Evolutionary conservation across 1,140 invertebrate species (phyloP).

Genomic region (Oscheius sp.): DNA sequence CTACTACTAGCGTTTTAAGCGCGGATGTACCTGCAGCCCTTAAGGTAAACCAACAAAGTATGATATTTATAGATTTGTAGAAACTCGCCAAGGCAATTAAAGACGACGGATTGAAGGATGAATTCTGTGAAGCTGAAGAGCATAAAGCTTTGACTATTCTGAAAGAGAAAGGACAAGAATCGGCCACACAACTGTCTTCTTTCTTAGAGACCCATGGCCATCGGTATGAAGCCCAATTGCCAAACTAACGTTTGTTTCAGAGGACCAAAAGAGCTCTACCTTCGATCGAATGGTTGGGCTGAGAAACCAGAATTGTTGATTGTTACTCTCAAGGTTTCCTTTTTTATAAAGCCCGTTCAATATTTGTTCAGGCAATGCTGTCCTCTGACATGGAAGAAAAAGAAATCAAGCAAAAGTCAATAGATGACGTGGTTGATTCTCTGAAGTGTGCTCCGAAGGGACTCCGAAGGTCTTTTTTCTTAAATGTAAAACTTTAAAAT

Average conservation of each 20-base stretch:
- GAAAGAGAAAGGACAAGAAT: neutral
- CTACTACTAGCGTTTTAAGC: slow-evolving; percentile 7
- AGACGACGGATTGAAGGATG: slow-evolving; percentile 5
- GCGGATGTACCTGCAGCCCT: slow-evolving; percentile 14
- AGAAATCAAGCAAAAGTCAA: neutral
- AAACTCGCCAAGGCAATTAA: slow-evolving; percentile 10
- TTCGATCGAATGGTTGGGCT: slow-evolving; percentile 8
- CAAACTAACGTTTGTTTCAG: neutral
- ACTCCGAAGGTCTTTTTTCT: slow-evolving; percentile 1
- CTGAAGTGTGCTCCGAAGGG: slow-evolving; percentile 24
- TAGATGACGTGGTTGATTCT: slow-evolving; percentile 12
- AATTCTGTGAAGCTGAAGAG: slow-evolving; percentile 5
- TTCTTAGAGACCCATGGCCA: slow-evolving; percentile 30
- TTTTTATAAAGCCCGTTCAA: neutral
- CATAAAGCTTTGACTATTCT: neutral
- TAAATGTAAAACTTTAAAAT: neutral
- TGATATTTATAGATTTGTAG: slow-evolving; percentile 1
- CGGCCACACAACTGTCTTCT: neutral
- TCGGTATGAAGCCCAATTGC: neutral
- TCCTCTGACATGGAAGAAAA: neutral
- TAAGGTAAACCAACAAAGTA: neutral
- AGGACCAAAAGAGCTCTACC: slow-evolving; percentile 28
- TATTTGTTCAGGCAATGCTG: neutral
- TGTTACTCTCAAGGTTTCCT: slow-evolving; percentile 13
- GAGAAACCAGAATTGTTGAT: slow-evolving; percentile 28